Conservation (phyloP, 2,888 invertebrate genomes). For the Lordiphosa andalusiaca region DNA sequence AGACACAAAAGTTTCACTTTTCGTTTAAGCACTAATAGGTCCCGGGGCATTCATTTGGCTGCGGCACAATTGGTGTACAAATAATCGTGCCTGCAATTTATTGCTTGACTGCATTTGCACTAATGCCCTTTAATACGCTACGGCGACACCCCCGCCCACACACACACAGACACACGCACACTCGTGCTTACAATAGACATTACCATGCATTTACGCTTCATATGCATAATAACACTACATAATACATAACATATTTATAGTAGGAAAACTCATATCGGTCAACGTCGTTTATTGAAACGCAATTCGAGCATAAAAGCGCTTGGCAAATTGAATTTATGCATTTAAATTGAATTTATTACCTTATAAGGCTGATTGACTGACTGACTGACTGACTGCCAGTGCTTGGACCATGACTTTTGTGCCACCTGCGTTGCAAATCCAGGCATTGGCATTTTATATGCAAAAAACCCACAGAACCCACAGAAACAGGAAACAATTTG, state of each 20-base stretch:
- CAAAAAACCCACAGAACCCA: no score
- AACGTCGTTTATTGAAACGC: slow-evolving; percentile 20
- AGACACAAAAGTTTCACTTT: no score
- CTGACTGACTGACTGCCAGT: background rate
- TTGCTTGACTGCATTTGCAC: slow-evolving; percentile 40
- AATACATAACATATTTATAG: slow-evolving; percentile 18
- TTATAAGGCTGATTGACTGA: slow-evolving; percentile 4
- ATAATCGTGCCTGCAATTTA: slow-evolving; percentile 42
- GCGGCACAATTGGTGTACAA: slow-evolving; percentile 7
- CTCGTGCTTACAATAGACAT: slow-evolving; percentile 3
- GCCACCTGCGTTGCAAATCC: no score
- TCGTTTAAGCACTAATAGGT: no score
- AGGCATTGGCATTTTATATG: no score
- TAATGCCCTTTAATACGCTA: slow-evolving; percentile 32
- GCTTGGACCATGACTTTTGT: no score
- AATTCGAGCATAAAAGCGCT: slow-evolving; percentile 23
- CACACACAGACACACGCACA: background rate
- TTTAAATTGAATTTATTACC: slow-evolving; percentile 4
- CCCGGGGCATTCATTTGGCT: background rate
- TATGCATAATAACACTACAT: slow-evolving; percentile 24
- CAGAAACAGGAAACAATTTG: no score
- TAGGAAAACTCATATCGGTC: slow-evolving; percentile 11
- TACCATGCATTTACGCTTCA: slow-evolving; percentile 26
- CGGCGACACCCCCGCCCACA: slow-evolving; percentile 20
- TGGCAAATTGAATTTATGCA: slow-evolving; percentile 17